A percentile compares a stretch with the other conserved stretches of the same genome.
These are phyloP conservation scores for Nettapus auritus DNA, from an alignment of 2,113 vertebrate genomes.

Conservation along the genomic window DNA sequence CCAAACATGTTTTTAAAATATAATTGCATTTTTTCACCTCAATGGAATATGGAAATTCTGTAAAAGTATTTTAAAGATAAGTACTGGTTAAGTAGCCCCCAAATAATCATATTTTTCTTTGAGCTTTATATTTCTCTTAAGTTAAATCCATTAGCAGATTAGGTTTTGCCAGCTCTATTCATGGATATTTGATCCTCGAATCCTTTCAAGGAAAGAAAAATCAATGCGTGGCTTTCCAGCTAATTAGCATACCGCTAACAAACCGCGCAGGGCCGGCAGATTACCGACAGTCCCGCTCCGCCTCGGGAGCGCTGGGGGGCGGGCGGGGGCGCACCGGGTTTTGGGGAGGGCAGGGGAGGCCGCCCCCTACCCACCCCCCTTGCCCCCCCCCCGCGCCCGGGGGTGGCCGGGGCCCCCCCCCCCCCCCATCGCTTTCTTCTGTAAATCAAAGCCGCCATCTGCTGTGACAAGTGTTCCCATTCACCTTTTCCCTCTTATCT, in stretches of 20 bases:
- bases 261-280: background rate
- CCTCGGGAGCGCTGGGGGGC: too few relatives aligned
- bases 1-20: background rate
- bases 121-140: conserved; percentile 45
- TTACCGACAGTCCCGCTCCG: background rate
- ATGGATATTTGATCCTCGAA: conserved; percentile 74
- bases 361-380: background rate
- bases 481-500: conserved; percentile 89
- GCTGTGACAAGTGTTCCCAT: conserved; percentile 84
- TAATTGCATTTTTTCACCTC: background rate
- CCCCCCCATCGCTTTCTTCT: background rate
- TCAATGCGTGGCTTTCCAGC: conserved; percentile 67
- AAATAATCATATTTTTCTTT: conserved; percentile 57
- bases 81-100: conserved; percentile 34
- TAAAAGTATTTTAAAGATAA: conserved; percentile 45
- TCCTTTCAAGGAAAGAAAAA: conserved; percentile 67
- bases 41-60: conserved; percentile 17
- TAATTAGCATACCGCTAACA: conserved; percentile 70
- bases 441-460: conserved; percentile 83
- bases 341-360: background rate
- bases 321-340: too few relatives aligned
- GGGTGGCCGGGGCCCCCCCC: too few relatives aligned
- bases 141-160: conserved; percentile 78
- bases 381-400: background rate
- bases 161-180: conserved; percentile 63